Conservation (phyloP, 2,113 vertebrate genomes). For the Mionectes macconnelli region DNA sequence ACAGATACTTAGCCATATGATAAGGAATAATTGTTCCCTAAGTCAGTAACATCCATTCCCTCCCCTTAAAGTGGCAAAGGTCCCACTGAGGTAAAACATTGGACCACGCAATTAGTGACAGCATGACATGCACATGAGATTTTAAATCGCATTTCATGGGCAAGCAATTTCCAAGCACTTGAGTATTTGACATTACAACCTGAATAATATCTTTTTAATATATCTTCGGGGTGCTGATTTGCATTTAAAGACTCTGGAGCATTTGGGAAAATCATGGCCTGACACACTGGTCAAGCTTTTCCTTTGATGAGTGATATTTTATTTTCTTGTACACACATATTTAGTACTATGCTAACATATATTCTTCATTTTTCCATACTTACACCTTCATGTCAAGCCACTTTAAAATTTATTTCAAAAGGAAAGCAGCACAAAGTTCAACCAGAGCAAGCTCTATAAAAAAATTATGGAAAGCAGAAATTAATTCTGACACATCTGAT, state of each 20-base stretch:
- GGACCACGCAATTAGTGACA: neutral
- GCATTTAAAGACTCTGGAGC: slow-evolving; percentile 23
- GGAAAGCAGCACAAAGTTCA: slow-evolving; percentile 62
- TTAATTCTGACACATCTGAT: slow-evolving; percentile 71
- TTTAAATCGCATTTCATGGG: neutral
- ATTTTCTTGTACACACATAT: slow-evolving; percentile 35
- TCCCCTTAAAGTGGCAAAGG: neutral
- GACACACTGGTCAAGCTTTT: slow-evolving; percentile 6
- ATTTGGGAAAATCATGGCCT: neutral
- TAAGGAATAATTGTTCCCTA: neutral
- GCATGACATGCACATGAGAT: neutral
- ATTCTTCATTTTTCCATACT: slow-evolving; percentile 18
- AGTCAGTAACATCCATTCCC: neutral
- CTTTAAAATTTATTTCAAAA: slow-evolving; percentile 59
- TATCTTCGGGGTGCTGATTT: slow-evolving; percentile 16
- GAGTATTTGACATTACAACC: slow-evolving; percentile 35
- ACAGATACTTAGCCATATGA: neutral
- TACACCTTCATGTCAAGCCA: slow-evolving; percentile 34
- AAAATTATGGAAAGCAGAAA: slow-evolving; percentile 58
- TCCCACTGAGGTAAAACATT: neutral
- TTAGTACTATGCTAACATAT: neutral
- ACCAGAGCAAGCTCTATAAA: slow-evolving; percentile 12
- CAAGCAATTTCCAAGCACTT: neutral
- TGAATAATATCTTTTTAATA: slow-evolving; percentile 5
- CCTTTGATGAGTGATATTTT: slow-evolving; percentile 14